Evolutionary conservation across 1,140 invertebrate genomes (phyloP), one percentile per base, ranked within the genome.

Genomic region (Nasonia giraulti): DNA sequence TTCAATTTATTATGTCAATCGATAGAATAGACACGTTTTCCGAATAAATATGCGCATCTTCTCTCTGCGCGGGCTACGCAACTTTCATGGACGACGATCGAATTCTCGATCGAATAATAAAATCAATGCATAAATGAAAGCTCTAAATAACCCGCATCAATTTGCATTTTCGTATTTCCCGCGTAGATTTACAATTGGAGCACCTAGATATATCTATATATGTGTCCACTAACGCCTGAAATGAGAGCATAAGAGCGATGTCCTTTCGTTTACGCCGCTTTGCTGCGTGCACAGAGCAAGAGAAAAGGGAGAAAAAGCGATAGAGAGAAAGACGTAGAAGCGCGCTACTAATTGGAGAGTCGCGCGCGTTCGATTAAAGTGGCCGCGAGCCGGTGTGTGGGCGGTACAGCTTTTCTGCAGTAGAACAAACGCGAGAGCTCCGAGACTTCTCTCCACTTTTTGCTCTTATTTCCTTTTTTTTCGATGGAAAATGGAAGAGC

Each of bases 261-360:
- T 76, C 17, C 40, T 17, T 68, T 27, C 27, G 68, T 68, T 80
- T 12, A 68, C 33, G 62, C 55, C n/a, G 20, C 10, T 33, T 11
- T 17, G 14, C 11, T 27, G 73, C 69, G 80, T 33, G 33, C 2
- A 11, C 2, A n/a, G 33, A 33, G 50, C 7, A n/a, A 37, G 2
- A 82, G 73, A 23, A n/a, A 47, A 20, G 20, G 17, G 17, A 62
- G 20, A 62, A 17, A 62, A n/a, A 62, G 20, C 14, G 20, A 62
- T 10, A 73, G 40, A 37, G 27, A 31, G 6, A 31, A 69, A 17
- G 27, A 31, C 23, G 47, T 1, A 47, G 40, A 55, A 12, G 31
- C 23, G 14, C 62, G 77, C 20, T 80, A 85, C 83, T 85, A 85
- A 85, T 85, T 85, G 83, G 71, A 74, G 77, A 66, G 27, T 20